phyloP scores from a whole-genome alignment of 2,113 vertebrate species.

The Edolisoma coerulescens region DNA sequence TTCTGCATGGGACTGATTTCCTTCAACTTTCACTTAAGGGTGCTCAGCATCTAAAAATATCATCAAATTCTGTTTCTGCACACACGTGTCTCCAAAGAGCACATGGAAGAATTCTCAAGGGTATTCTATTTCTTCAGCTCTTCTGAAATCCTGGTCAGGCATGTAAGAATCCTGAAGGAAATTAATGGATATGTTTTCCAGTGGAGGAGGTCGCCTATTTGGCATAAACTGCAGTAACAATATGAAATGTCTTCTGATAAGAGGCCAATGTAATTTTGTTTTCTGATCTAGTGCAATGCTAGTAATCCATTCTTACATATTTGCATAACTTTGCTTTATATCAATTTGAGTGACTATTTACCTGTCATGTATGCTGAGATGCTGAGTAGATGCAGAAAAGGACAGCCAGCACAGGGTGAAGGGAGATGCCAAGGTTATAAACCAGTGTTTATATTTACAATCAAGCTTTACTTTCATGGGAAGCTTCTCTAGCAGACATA shows the following conservation, averaged over 20 bases:
- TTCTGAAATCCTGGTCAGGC: neutral
- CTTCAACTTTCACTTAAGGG: neutral
- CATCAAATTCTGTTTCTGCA: neutral
- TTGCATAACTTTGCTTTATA: constrained; percentile 31
- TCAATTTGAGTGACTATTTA: constrained; percentile 1
- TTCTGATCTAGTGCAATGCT: neutral
- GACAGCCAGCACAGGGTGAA: neutral
- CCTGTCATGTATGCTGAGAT: neutral
- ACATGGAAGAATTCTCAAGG: neutral
- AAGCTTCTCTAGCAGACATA: neutral
- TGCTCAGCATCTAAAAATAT: neutral
- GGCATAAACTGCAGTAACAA: neutral
- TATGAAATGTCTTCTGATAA: neutral
- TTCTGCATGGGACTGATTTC: neutral
- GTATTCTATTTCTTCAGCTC: neutral
- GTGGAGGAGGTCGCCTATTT: neutral
- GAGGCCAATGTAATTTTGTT: neutral
- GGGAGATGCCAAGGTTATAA: constrained; percentile 46
- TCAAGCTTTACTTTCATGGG: neutral
- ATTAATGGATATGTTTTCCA: neutral
- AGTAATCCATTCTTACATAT: constrained; percentile 3
- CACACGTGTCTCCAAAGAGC: neutral
- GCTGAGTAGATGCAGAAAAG: constrained; percentile 3
- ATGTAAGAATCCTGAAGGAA: neutral
- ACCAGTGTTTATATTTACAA: neutral